Evolutionary conservation across 2,113 vertebrate species (phyloP).

Genomic region (Panthera leo): DNA sequence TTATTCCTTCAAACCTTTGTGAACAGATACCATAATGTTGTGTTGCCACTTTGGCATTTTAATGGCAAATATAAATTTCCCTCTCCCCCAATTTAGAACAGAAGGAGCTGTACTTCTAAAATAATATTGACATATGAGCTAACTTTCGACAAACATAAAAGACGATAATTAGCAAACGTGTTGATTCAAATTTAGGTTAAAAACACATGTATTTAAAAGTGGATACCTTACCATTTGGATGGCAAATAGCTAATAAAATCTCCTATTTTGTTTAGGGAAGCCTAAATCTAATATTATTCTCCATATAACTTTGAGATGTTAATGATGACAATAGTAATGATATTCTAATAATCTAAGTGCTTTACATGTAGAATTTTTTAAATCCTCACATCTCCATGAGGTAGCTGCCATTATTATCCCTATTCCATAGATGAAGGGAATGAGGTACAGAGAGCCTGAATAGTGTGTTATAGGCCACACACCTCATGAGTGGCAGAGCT

Average conservation of each 20-base stretch:
- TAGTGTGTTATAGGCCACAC: neutral
- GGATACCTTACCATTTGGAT: slow-evolving; percentile 26
- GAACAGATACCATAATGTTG: slow-evolving; percentile 22
- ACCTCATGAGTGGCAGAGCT: neutral
- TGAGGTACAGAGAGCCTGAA: neutral
- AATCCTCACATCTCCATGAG: neutral
- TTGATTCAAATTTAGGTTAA: slow-evolving; percentile 61
- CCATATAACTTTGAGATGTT: neutral
- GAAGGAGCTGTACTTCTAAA: slow-evolving; percentile 70
- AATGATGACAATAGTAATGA: neutral
- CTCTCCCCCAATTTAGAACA: slow-evolving; percentile 51
- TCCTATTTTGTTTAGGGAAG: neutral
- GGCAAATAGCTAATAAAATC: slow-evolving; percentile 32
- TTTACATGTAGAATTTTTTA: neutral
- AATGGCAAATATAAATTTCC: slow-evolving; percentile 57
- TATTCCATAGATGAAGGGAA: neutral
- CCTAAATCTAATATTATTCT: neutral
- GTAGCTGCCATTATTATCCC: neutral
- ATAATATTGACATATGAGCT: slow-evolving; percentile 75
- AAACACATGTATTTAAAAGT: slow-evolving; percentile 60
- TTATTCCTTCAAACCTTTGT: slow-evolving; percentile 47
- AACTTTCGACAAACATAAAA: slow-evolving; percentile 65
- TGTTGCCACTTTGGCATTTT: slow-evolving; percentile 63
- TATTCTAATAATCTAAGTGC: neutral
- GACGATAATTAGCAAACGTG: slow-evolving; percentile 71